Evolutionary conservation across 2,888 invertebrate genomes (phyloP).

Genomic region (Cerastis leucographa): DNA sequence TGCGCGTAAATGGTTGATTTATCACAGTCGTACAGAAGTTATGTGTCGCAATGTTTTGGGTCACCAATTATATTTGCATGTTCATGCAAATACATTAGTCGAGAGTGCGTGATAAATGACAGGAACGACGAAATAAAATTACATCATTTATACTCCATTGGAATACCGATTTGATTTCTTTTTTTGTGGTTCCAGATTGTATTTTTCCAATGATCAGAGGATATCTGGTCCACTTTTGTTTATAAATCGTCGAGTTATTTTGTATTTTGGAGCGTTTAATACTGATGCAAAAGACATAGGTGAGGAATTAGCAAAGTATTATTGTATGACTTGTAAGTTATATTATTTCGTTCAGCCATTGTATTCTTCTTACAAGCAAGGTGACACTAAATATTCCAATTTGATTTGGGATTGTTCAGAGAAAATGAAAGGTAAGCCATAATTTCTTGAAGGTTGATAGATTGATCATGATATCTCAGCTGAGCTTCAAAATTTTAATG

Average conservation of each 20-base stretch:
- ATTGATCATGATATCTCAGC: not conserved
- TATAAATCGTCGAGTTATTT: not conserved
- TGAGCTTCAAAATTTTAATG: not conserved
- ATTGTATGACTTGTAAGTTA: not conserved
- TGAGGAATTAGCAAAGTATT: not conserved
- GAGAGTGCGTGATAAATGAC: conserved; percentile 60
- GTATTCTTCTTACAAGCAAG: not conserved
- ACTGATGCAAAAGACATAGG: not conserved
- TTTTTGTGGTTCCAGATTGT: conserved; percentile 24
- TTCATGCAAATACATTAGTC: conserved; percentile 63
- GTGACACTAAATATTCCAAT: not conserved
- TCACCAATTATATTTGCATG: conserved; percentile 68
- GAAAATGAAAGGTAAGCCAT: not conserved
- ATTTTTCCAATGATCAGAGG: not conserved
- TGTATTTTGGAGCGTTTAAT: not conserved
- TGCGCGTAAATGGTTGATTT: conserved; percentile 81
- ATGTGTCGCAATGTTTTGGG: conserved; percentile 72
- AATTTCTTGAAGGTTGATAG: not conserved
- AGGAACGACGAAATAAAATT: conserved; percentile 45
- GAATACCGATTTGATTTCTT: conserved; percentile 28
- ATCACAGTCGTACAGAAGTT: conserved; percentile 72
- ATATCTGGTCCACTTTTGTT: not conserved
- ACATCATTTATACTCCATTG: conserved; percentile 43
- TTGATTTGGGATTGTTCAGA: not conserved
- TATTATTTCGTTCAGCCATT: not conserved